A percentile compares a stretch with the other conserved stretches of the same genome.
Conservation (phyloP, 2,888 invertebrate genomes). For the Tanypteryx hageni region DNA sequence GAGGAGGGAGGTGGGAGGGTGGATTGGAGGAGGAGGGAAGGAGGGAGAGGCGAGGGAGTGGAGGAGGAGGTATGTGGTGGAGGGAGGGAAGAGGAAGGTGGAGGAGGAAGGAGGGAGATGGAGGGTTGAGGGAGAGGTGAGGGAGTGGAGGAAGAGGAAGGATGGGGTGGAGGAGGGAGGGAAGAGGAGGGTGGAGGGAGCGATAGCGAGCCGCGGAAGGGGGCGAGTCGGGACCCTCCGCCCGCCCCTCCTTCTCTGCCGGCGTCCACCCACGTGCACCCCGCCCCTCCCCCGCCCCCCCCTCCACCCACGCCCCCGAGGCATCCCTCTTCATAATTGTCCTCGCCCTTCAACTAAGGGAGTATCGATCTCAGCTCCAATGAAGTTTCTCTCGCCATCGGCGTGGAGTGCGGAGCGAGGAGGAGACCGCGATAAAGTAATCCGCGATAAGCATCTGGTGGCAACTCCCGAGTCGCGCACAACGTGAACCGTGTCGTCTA, state of each 20-base stretch:
- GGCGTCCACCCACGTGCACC: too few species aligned
- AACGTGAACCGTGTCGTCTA: neutral
- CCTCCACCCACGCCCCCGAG: neutral
- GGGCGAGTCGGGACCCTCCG: too few species aligned
- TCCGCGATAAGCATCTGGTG: conserved; percentile 59
- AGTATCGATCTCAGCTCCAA: conserved; percentile 56
- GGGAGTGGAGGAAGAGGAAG: neutral
- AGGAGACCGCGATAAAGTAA: conserved; percentile 55
- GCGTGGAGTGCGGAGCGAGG: conserved; percentile 19
- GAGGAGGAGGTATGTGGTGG: too few species aligned
- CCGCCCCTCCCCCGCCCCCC: neutral
- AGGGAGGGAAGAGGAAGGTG: too few species aligned
- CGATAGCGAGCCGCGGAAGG: neutral
- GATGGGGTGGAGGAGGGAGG: neutral
- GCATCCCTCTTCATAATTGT: conserved; percentile 60
- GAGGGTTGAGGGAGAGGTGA: neutral
- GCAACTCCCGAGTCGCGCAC: neutral
- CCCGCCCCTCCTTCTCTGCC: too few species aligned
- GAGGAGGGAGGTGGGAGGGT: too few species aligned
- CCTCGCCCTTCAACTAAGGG: conserved; percentile 55
- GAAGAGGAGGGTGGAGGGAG: neutral
- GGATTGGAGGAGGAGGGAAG: too few species aligned
- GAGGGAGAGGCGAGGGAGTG: too few species aligned
- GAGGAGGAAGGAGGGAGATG: too few species aligned
- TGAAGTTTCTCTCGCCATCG: conserved; percentile 61